Evolutionary conservation across 2,797 vertebrate species (phyloP), one percentile per base, ranked within the genome.

Genomic region (Dryobates pubescens): DNA sequence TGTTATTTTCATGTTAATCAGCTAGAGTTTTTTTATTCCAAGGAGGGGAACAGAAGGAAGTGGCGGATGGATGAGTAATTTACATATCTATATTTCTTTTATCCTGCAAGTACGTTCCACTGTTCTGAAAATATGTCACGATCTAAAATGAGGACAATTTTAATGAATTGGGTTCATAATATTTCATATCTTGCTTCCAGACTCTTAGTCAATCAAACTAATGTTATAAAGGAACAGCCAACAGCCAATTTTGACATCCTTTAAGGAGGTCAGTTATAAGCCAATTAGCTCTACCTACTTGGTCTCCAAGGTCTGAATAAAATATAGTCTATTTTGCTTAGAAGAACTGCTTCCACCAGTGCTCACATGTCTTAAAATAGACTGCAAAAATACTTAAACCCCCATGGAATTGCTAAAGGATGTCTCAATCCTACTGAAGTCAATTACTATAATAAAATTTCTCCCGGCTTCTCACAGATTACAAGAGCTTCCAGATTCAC

Each of bases 271-370:
- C 95, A 95, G 90, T 93, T 92, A 94, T 92, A 95, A 96, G 87
- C 93, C 95, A 96, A 96, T 96, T 95, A 96, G 73, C 75, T 87
- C 89, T 95, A 79, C 89, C 91, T 92, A 81, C 86, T 91, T 78
- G 68, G 92, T 96, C 93, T 95, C 95, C 67, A 90, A 95, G 81
- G 92, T 93, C 92, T 96, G 95, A 95, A 95, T 96, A 96, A 96
- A 95, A 95, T 93, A 95, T 76, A 90, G 74, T 49, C 77, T 63
- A 86, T 95, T 95, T 88, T 96, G 93, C 96, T 96, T 95, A 96
- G 89, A 93, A 96, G 57, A 36, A 75, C 58, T 76, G 29, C 86
- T 95, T 91, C 71, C 83, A 91, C 79, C 74, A 90, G 36, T 8
- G n/a, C 82, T 86, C 88, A 77, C 41, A 36, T 9, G 57, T 47